These are phyloP conservation scores for Steatocranus sp. DNA, from an alignment of 2,797 vertebrate species.

Conservation along the genomic window DNA sequence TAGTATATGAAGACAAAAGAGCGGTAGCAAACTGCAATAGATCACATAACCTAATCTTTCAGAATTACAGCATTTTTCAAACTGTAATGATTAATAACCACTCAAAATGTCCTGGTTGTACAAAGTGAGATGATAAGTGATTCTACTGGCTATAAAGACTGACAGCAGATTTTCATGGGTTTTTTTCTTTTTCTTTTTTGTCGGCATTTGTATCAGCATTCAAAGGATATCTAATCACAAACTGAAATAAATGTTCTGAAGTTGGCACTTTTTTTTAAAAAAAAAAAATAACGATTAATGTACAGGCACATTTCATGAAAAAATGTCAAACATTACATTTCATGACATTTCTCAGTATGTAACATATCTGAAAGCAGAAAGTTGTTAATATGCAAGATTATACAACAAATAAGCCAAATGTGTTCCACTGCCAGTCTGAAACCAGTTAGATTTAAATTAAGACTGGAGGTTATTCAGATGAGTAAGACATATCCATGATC, in stretches of 20 bases:
- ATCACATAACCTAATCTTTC: background rate
- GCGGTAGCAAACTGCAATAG: background rate
- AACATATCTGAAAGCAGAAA: background rate
- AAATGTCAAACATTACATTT: background rate
- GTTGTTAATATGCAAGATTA: background rate
- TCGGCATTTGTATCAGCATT: background rate
- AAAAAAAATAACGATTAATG: background rate
- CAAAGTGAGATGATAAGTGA: background rate
- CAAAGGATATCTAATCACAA: background rate
- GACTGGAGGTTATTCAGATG: background rate
- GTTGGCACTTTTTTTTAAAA: no score
- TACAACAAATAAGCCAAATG: background rate
- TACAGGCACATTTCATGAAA: background rate
- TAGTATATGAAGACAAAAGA: background rate
- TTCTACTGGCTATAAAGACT: background rate
- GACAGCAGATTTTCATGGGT: fast-evolving
- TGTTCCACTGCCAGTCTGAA: background rate
- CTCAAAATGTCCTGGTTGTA: background rate
- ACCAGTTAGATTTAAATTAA: background rate
- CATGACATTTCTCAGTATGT: background rate
- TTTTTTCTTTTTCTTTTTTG: background rate
- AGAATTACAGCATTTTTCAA: background rate
- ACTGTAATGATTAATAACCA: background rate
- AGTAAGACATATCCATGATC: background rate
- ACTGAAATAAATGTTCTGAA: background rate